Evolutionary conservation across 2,797 vertebrate species (phyloP).

Genomic region (Steatocranus sp.): DNA sequence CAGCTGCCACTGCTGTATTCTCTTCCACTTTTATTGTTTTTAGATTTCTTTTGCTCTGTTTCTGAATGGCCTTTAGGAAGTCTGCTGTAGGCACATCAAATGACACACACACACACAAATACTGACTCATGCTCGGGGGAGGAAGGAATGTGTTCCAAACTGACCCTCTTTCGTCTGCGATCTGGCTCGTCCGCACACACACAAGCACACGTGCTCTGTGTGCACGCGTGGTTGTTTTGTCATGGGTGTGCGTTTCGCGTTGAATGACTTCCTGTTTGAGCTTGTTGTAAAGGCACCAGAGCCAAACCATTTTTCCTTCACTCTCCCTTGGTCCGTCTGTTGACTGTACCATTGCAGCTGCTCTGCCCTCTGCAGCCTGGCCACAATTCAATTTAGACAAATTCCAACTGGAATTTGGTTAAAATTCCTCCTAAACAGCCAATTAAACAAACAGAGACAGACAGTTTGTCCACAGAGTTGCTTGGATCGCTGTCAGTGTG

Average conservation of each 20-base stretch:
- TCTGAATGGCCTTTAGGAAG: constrained; percentile 1
- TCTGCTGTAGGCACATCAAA: constrained; percentile 8
- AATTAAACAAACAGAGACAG: constrained; percentile 43
- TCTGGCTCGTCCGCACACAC: constrained; percentile 15
- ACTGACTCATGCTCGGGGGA: constrained; percentile 28
- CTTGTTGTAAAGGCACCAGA: constrained; percentile 58
- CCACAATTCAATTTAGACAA: constrained; percentile 56
- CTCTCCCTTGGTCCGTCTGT: neutral
- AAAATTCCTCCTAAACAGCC: constrained; percentile 51
- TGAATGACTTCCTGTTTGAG: constrained; percentile 72
- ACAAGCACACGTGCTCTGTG: neutral
- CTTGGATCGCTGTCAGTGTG: neutral
- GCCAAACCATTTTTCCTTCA: constrained; percentile 44
- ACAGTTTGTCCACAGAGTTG: constrained; percentile 24
- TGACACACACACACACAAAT: neutral
- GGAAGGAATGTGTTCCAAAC: constrained; percentile 35
- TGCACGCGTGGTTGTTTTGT: constrained; percentile 36
- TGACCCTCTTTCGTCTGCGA: constrained; percentile 27
- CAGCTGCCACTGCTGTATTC: neutral
- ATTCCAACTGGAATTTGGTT: constrained; percentile 57
- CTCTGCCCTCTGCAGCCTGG: constrained; percentile 24
- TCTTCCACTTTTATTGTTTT: neutral
- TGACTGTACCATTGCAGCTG: neutral
- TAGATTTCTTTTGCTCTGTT: neutral
- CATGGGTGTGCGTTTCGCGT: constrained; percentile 46